Conservation (phyloP, 2,113 vertebrate species). For the Sprattus sprattus region DNA sequence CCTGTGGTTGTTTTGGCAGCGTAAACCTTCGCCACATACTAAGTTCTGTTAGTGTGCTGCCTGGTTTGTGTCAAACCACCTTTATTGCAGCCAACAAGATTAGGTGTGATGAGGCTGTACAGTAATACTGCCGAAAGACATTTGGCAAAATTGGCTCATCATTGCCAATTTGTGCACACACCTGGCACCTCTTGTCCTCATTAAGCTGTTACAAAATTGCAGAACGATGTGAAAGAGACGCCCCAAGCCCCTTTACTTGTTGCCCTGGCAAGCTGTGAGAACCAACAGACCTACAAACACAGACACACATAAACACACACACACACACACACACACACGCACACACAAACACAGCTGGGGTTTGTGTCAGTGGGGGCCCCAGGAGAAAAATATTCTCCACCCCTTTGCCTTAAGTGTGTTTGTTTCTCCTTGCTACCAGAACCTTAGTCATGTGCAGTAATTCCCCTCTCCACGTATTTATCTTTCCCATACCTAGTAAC, state of each 20-base stretch:
- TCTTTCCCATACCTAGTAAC: not conserved
- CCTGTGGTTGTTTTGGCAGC: slow-evolving; percentile 51
- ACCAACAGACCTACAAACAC: not conserved
- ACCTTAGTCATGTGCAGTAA: not conserved
- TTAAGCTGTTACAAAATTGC: slow-evolving; percentile 55
- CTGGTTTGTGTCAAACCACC: slow-evolving; percentile 52
- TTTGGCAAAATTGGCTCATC: slow-evolving; percentile 59
- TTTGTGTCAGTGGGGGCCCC: not conserved
- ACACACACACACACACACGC: not conserved
- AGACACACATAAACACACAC: not conserved
- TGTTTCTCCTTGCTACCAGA: not conserved
- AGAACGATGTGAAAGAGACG: slow-evolving; percentile 1
- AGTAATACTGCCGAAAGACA: slow-evolving; percentile 56
- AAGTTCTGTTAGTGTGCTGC: slow-evolving; percentile 55
- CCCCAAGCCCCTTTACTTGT: not conserved
- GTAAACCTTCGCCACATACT: slow-evolving; percentile 43
- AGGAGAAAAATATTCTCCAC: not conserved
- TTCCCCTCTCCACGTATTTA: not conserved
- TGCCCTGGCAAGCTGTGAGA: not conserved
- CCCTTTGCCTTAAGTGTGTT: not conserved
- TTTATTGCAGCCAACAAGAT: slow-evolving; percentile 54
- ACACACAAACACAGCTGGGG: not conserved
- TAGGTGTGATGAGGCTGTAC: slow-evolving; percentile 53
- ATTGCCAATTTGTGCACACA: slow-evolving; percentile 61
- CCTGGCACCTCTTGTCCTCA: slow-evolving; percentile 61